A percentile compares a stretch with the other conserved stretches of the same genome.
phyloP scores from a whole-genome alignment of 2,797 vertebrate species.

The Ficedula albicollis region DNA sequence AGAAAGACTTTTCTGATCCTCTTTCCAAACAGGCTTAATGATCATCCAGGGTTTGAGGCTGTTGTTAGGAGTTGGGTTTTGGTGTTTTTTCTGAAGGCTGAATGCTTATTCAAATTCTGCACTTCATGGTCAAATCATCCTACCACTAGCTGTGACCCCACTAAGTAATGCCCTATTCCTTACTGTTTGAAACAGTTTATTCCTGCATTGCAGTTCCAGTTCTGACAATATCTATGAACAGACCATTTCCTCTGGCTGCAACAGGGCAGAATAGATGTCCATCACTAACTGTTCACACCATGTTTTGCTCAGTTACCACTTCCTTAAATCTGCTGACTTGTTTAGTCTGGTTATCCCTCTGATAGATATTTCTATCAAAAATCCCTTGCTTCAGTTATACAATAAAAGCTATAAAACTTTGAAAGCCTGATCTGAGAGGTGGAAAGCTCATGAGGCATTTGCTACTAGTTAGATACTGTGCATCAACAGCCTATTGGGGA shows the following conservation, averaged over 20 bases:
- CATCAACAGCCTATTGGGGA: neutral
- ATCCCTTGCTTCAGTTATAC: neutral
- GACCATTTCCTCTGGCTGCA: neutral
- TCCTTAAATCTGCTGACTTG: neutral
- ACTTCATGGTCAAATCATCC: neutral
- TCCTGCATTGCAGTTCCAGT: neutral
- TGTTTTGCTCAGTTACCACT: constrained; percentile 5
- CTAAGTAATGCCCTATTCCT: neutral
- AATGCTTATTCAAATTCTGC: neutral
- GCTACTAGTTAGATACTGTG: neutral
- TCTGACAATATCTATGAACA: neutral
- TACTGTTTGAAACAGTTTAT: neutral
- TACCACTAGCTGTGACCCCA: neutral
- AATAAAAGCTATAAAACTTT: neutral
- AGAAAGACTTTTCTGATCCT: constrained; percentile 44
- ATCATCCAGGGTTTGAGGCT: neutral
- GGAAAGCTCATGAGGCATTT: neutral
- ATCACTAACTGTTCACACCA: neutral
- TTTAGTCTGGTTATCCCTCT: neutral
- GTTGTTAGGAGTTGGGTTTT: neutral
- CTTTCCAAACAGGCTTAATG: constrained; percentile 38
- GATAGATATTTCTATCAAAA: neutral
- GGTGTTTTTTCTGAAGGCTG: neutral
- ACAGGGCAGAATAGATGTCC: neutral
- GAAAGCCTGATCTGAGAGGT: neutral